A percentile compares a stretch with the other conserved stretches of the same genome.
These are phyloP conservation scores for Melopsittacus undulatus DNA, from an alignment of 2,797 vertebrate species.

Conservation along the genomic window DNA sequence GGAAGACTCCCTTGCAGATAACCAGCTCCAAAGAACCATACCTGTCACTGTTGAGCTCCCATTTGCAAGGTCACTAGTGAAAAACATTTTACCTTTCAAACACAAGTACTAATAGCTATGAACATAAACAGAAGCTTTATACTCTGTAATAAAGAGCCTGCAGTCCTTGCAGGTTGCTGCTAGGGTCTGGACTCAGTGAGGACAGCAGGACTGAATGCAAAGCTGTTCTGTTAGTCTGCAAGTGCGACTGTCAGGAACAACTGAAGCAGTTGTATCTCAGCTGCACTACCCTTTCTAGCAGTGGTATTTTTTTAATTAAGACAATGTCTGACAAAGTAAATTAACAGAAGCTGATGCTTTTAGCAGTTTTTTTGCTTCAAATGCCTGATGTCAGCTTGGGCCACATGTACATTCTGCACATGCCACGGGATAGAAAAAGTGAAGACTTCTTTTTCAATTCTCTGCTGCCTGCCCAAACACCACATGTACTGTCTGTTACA, in stretches of 20 bases:
- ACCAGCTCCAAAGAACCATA: background rate
- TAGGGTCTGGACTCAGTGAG: background rate
- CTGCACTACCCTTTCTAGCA: constrained; percentile 65
- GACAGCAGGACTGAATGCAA: constrained; percentile 23
- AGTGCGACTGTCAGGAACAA: constrained; percentile 47
- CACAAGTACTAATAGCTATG: background rate
- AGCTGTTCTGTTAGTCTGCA: background rate
- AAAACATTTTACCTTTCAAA: background rate
- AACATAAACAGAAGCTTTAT: background rate
- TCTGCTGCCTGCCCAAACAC: constrained; percentile 72
- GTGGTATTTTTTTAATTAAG: constrained; percentile 72
- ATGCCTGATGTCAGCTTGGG: constrained; percentile 76
- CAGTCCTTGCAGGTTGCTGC: background rate
- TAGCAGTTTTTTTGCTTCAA: constrained; percentile 74
- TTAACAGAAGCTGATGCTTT: constrained; percentile 79
- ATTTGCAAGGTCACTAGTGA: background rate
- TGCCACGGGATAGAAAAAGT: constrained; percentile 74
- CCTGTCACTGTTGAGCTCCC: background rate
- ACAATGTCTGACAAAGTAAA: constrained; percentile 76
- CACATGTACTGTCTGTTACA: constrained; percentile 81
- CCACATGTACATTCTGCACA: constrained; percentile 78
- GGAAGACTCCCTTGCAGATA: background rate
- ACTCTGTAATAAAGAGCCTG: background rate
- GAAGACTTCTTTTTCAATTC: constrained; percentile 73
- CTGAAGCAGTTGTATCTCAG: constrained; percentile 77